Base-by-base conservation (phyloP, 2,888 invertebrate genomes). In the Sturmia bella region DNA sequence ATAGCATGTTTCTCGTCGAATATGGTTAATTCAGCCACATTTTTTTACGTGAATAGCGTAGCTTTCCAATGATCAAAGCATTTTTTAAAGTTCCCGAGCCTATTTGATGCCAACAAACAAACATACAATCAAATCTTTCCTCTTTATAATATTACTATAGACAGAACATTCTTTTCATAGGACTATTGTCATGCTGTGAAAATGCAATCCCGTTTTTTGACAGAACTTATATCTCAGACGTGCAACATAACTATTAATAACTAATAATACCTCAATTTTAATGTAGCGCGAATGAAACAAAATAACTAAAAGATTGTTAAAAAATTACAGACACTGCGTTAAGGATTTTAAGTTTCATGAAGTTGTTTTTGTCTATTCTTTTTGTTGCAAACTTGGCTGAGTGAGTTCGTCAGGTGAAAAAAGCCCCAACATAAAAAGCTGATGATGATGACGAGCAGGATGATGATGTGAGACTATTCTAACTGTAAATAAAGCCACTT, bases 401-500 rank as follows among this genome's bases (percentile, higher is more conserved):
- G 64, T 70, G 37, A 79, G 78, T 69, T 78, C 37, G 70, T 43
- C 82, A 78, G 78, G 78, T 78, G 59, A 74, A 73, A 45, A 79
- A 61, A 43, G 41, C 21, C 19, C 19, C 27, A 27, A 52, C 17
- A 39, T 11, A 15, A 74, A 74, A 63, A 19, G 19, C 63, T 61
- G 61, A 64, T 59, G 57, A 54, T 48, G 52, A 48, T 15, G 77
- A 70, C 50, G 61, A 70, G 17, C 61, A 68, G 11, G 17, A 72
- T 39, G 32, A 39, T 72, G 77, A 76, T 77, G 77, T 79, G 74
- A 78, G 79, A 79, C 78, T 74, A 78, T 74, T 82, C 73, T 59
- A 74, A 64, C 57, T 72, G 69, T 66, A 82, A 82, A 82, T 82
- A 82, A 82, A 82, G 82, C 82, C 79, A 82, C 82, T 82, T 82